These are phyloP conservation scores for Neosilurus mollespiculum DNA, from an alignment of 2,797 vertebrate genomes.

Conservation along the genomic window DNA sequence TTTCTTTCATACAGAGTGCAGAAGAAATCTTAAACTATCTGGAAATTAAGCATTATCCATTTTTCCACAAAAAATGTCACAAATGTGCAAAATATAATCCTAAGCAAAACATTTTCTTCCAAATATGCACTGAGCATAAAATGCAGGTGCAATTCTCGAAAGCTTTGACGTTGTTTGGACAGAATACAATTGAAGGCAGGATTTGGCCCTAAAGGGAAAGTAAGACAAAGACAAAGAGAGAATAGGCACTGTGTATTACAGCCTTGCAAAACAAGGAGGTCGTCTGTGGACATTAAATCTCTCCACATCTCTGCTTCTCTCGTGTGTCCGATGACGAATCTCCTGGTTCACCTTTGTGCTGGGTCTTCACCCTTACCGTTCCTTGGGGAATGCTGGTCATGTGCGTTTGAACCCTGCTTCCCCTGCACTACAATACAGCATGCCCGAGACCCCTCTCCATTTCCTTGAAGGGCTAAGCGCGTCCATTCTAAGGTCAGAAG, in stretches of 20 bases:
- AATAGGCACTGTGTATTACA: slow-evolving; percentile 66
- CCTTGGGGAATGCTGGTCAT: slow-evolving; percentile 77
- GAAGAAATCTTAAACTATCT: background rate
- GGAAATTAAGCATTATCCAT: background rate
- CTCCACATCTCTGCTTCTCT: slow-evolving; percentile 54
- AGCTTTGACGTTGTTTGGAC: slow-evolving; percentile 37
- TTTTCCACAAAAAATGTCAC: background rate
- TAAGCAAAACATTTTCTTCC: background rate
- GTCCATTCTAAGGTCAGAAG: slow-evolving; percentile 72
- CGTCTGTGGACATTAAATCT: slow-evolving; percentile 67
- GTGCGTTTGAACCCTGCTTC: slow-evolving; percentile 69
- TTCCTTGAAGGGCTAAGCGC: slow-evolving; percentile 70
- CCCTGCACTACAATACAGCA: slow-evolving; percentile 63
- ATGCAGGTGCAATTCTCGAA: slow-evolving; percentile 17
- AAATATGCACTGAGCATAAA: slow-evolving; percentile 12
- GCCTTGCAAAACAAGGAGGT: slow-evolving; percentile 64
- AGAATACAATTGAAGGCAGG: slow-evolving; percentile 41
- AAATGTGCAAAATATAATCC: background rate
- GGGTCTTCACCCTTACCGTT: slow-evolving; percentile 63
- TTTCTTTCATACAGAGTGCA: background rate
- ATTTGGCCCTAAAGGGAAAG: slow-evolving; percentile 50
- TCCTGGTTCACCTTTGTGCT: slow-evolving; percentile 64
- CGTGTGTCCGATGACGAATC: slow-evolving; percentile 57
- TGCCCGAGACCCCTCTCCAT: slow-evolving; percentile 74
- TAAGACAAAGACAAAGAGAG: slow-evolving; percentile 56